Evolutionary conservation across 1,140 invertebrate species (phyloP), one percentile per base, ranked within the genome.

Genomic region (Papilio polyxenes): DNA sequence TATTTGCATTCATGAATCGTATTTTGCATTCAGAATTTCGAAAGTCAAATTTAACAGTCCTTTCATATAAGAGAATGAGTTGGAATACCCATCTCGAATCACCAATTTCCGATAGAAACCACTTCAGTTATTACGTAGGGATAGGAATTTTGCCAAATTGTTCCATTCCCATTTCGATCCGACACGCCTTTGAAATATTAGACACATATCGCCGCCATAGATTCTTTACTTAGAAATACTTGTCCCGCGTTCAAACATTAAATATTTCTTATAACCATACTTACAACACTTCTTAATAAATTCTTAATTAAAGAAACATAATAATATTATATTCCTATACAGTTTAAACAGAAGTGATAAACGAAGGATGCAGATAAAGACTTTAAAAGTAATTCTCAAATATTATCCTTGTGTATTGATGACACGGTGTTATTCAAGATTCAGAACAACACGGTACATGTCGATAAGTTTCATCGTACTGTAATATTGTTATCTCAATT

Each of bases 121-220:
- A 44, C 56, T 80, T 80, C 56, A 80, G 78, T 80, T 80, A 80
- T 80, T 80, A 48, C 59, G 56, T 80, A 65, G 78, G 59, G 78
- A 65, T 80, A 80, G 56, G 78, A 80, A 80, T 80, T 80, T 62
- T 80, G 78, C 78, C 78, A 80, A 80, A 80, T 80, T 80, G 78
- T 65, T 80, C 78, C 37, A 65, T 65, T 65, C 78, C 78, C 37
- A 65, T 80, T 80, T 69, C 78, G 56, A 80, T 65, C 78, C 56
- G 78, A 80, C 78, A 80, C 78, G 78, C 59, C 59, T 80, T 80
- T 80, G 78, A 80, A 65, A 80, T 80, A 80, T 62, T 44, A 69
- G 78, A 65, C 78, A 80, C 56, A 80, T 80, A 80, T 80, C n/a
- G 49, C n/a, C 77, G 31, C 37, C 77, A 79, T 79, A 40, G 77